These are phyloP conservation scores for Plectropomus leopardus DNA, from an alignment of 2,113 vertebrate species.

Conservation along the genomic window DNA sequence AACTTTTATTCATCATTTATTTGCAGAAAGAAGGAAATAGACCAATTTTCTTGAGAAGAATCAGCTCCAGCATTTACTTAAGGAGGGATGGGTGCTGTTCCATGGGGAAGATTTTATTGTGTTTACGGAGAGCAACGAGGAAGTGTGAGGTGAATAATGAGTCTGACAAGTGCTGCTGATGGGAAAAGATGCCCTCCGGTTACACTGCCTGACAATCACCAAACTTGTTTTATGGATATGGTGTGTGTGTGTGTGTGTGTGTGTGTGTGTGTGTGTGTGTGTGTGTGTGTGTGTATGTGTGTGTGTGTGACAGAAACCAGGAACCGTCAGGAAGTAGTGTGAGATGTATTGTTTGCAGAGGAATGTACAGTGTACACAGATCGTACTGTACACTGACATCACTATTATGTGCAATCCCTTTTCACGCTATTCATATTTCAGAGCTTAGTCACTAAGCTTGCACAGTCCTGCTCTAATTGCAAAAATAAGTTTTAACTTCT, in stretches of 20 bases:
- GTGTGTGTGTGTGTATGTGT: conserved; percentile 1
- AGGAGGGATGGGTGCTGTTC: neutral
- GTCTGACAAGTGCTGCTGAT: neutral
- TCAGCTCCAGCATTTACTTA: neutral
- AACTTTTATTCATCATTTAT: neutral
- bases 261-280: neutral
- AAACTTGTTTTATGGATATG: neutral
- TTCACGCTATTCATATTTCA: too few species aligned
- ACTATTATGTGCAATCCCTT: too few species aligned
- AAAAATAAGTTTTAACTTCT: too few species aligned
- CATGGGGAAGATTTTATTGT: neutral
- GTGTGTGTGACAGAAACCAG: neutral
- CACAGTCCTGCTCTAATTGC: too few species aligned
- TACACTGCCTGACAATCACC: neutral
- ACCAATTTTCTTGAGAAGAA: neutral
- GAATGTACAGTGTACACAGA: too few species aligned
- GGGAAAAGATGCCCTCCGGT: neutral
- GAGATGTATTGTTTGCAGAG: too few species aligned
- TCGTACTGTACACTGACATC: too few species aligned
- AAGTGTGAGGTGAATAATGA: conserved; percentile 23
- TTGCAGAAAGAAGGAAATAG: neutral
- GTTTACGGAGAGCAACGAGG: conserved; percentile 28
- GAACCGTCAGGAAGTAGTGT: too few species aligned
- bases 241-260: neutral
- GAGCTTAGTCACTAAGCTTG: too few species aligned